Conservation (phyloP, 2,113 vertebrate genomes). For the Chamaea fasciata region DNA sequence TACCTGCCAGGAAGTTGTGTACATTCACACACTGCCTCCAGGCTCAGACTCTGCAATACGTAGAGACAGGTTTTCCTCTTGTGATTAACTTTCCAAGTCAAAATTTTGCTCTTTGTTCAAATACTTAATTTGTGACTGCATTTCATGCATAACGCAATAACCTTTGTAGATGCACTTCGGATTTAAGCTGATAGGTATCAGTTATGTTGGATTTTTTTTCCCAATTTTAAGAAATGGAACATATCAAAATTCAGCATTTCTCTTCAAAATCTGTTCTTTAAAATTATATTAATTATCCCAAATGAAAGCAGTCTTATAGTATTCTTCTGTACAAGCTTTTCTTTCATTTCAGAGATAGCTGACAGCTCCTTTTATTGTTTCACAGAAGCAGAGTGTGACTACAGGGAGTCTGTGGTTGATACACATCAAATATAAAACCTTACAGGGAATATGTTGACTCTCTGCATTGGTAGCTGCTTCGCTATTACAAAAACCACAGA, state of each 20-base stretch:
- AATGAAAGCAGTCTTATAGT: not conserved
- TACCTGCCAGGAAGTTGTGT: not conserved
- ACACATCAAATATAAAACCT: constrained; percentile 44
- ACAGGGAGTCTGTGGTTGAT: not conserved
- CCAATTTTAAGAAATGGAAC: not conserved
- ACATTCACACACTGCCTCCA: not conserved
- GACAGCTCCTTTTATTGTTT: constrained; percentile 3
- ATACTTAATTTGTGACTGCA: not conserved
- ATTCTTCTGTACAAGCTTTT: constrained; percentile 3
- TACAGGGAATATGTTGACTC: constrained; percentile 7
- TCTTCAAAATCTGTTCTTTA: not conserved
- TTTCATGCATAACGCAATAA: not conserved
- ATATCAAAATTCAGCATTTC: not conserved
- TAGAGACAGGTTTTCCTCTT: not conserved
- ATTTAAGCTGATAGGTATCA: not conserved
- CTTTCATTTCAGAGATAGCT: constrained; percentile 19
- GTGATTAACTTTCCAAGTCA: not conserved
- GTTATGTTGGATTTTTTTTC: not conserved
- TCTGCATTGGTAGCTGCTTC: not conserved
- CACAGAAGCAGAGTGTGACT: not conserved
- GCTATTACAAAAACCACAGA: not conserved
- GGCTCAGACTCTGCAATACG: not conserved
- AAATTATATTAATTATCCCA: not conserved
- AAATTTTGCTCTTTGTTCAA: not conserved
- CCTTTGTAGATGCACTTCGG: not conserved